Percentiles rank a stretch among this genome's conserved stretches.
Conservation (phyloP, 1,140 invertebrate genomes). For the Latrodectus geometricus region DNA sequence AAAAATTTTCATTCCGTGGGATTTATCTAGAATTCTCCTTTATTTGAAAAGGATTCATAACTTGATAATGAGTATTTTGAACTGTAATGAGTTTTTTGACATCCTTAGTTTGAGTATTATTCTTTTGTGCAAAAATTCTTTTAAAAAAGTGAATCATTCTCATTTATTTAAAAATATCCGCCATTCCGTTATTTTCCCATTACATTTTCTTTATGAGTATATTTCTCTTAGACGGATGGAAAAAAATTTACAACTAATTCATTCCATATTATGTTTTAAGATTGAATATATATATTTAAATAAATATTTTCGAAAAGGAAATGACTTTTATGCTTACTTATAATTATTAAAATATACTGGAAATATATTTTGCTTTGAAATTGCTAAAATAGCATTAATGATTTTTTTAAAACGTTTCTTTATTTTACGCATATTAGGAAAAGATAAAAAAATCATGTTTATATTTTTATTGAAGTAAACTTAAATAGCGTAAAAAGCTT, state of each 20-base stretch:
- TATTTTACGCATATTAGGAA: no score
- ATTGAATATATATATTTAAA: neutral
- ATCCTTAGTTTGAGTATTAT: neutral
- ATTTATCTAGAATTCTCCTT: constrained; percentile 29
- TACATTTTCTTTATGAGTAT: neutral
- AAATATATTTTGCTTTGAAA: no score
- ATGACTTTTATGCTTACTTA: no score
- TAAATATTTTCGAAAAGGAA: no score
- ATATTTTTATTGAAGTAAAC: no score
- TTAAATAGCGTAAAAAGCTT: no score
- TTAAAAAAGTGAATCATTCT: constrained; percentile 14
- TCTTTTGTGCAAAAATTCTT: constrained; percentile 2
- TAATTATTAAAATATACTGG: no score
- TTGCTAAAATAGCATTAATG: no score
- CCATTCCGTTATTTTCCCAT: neutral
- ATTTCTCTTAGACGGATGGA: neutral
- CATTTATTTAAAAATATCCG: neutral
- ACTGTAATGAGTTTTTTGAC: constrained; percentile 35
- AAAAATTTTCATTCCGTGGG: neutral
- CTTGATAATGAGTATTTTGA: constrained; percentile 33
- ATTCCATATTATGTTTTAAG: neutral
- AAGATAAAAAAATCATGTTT: no score
- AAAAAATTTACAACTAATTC: neutral
- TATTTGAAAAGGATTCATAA: constrained; percentile 17
- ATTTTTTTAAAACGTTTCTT: no score